phyloP scores from a whole-genome alignment of 2,797 vertebrate species.

The Spinibarbus caldwelli region DNA sequence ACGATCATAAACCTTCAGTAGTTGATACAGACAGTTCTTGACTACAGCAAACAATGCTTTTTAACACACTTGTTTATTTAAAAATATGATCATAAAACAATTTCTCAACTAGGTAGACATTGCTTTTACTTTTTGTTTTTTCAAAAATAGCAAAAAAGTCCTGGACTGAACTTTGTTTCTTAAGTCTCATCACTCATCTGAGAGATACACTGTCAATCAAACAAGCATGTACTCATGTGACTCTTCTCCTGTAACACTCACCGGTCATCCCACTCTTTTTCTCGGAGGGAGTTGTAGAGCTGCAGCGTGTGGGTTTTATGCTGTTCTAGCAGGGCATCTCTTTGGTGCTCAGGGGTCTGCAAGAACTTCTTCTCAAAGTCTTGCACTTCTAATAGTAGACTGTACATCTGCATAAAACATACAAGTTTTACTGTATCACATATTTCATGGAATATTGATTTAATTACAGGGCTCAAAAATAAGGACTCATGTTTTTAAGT shows the following conservation, averaged over 20 bases:
- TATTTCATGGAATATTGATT: neutral
- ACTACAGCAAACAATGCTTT: neutral
- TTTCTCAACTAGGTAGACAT: too few relatives aligned
- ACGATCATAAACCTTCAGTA: neutral
- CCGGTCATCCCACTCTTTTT: conserved; percentile 80
- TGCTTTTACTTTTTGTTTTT: too few relatives aligned
- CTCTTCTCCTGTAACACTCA: conserved; percentile 40
- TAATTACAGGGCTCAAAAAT: neutral
- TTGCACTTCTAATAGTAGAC: conserved; percentile 91
- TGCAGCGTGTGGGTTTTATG: conserved; percentile 86
- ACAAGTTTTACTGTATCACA: neutral
- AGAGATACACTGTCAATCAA: too few relatives aligned
- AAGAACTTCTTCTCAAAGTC: conserved; percentile 94
- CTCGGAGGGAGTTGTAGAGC: conserved; percentile 79
- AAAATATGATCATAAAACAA: too few relatives aligned
- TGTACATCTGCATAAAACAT: conserved; percentile 84
- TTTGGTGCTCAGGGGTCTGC: conserved; percentile 87
- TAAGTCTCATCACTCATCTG: too few relatives aligned
- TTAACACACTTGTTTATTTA: neutral
- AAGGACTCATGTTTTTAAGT: too few relatives aligned
- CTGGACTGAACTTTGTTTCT: too few relatives aligned
- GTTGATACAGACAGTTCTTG: neutral
- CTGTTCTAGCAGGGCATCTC: conserved; percentile 85
- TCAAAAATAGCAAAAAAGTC: too few relatives aligned
- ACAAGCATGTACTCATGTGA: too few relatives aligned